A percentile compares a stretch with the other conserved stretches of the same genome.
phyloP scores from a whole-genome alignment of 2,888 invertebrate genomes.

The Sinodicranocentrus sp. region DNA sequence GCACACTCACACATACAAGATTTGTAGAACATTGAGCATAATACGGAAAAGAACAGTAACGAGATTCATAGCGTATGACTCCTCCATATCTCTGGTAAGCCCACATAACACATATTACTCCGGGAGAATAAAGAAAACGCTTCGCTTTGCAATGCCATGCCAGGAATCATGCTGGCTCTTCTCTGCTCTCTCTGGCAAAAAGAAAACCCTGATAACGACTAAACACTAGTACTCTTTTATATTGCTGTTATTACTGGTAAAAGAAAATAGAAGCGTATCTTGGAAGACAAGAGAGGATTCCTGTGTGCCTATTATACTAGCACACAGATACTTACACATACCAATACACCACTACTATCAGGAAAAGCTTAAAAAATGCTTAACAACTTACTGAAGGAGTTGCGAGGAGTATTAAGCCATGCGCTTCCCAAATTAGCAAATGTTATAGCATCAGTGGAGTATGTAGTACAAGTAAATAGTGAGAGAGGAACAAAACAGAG shows the following conservation, averaged over 20 bases:
- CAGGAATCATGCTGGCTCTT: constrained; percentile 61
- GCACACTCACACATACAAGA: constrained; percentile 1
- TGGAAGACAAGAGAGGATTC: constrained; percentile 11
- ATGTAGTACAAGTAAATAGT: constrained; percentile 24
- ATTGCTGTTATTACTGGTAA: constrained; percentile 34
- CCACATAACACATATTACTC: not conserved
- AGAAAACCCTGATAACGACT: constrained; percentile 44
- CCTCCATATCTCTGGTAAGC: not conserved
- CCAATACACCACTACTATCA: constrained; percentile 8
- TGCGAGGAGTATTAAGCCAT: constrained; percentile 46
- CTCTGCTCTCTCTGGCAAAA: constrained; percentile 30
- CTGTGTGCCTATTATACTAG: constrained; percentile 2
- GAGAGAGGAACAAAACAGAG: constrained; percentile 46
- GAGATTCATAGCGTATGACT: constrained; percentile 37
- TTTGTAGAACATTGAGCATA: constrained; percentile 26
- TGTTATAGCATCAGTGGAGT: not conserved
- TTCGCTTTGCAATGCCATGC: constrained; percentile 30
- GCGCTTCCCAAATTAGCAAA: constrained; percentile 74
- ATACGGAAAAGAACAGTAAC: constrained; percentile 29
- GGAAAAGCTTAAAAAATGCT: constrained; percentile 48
- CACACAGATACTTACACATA: not conserved
- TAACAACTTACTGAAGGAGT: constrained; percentile 29
- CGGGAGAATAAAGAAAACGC: constrained; percentile 31
- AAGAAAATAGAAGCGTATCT: not conserved
- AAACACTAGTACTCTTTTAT: constrained; percentile 35